Percentiles rank a stretch among this genome's conserved stretches.
Conservation (phyloP, 2,113 vertebrate genomes). For the Ramphastos sulfuratus region DNA sequence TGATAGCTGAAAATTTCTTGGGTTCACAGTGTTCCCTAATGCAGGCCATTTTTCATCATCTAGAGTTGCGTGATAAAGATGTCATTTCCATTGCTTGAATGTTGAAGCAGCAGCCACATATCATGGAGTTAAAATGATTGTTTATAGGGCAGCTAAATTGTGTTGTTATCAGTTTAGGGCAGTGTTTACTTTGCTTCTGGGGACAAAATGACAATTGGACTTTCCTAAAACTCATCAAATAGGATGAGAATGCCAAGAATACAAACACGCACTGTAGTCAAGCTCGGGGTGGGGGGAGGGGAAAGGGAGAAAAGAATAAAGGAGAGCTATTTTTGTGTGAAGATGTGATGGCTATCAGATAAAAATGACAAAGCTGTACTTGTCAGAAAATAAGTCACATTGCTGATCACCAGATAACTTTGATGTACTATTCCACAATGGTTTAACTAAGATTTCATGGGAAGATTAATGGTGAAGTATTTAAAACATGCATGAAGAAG, state of each 20-base stretch:
- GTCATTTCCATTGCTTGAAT: slow-evolving; percentile 76
- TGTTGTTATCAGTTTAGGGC: slow-evolving; percentile 74
- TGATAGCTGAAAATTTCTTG: slow-evolving; percentile 68
- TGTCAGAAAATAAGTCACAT: slow-evolving; percentile 65
- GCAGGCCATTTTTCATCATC: slow-evolving; percentile 74
- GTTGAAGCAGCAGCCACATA: slow-evolving; percentile 66
- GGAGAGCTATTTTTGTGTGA: slow-evolving; percentile 41
- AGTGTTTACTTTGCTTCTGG: slow-evolving; percentile 72
- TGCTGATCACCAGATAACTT: slow-evolving; percentile 53
- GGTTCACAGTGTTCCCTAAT: slow-evolving; percentile 75
- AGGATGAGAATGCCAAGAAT: slow-evolving; percentile 55
- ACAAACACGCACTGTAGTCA: slow-evolving; percentile 42
- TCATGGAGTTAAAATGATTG: slow-evolving; percentile 68
- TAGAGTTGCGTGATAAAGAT: slow-evolving; percentile 73
- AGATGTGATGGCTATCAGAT: slow-evolving; percentile 56
- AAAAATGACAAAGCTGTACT: slow-evolving; percentile 60
- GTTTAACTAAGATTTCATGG: slow-evolving; percentile 52
- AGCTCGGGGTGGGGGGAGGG: neutral
- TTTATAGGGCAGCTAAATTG: slow-evolving; percentile 67
- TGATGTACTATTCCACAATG: slow-evolving; percentile 46
- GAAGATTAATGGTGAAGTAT: slow-evolving; percentile 55
- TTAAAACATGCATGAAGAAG: slow-evolving; percentile 41
- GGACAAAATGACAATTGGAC: slow-evolving; percentile 65
- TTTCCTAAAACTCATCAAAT: slow-evolving; percentile 66
- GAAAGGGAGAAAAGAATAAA: neutral